Percentiles rank a stretch among this genome's conserved stretches.
phyloP scores from a whole-genome alignment of 2,113 vertebrate species.

The Picathartes gymnocephalus region DNA sequence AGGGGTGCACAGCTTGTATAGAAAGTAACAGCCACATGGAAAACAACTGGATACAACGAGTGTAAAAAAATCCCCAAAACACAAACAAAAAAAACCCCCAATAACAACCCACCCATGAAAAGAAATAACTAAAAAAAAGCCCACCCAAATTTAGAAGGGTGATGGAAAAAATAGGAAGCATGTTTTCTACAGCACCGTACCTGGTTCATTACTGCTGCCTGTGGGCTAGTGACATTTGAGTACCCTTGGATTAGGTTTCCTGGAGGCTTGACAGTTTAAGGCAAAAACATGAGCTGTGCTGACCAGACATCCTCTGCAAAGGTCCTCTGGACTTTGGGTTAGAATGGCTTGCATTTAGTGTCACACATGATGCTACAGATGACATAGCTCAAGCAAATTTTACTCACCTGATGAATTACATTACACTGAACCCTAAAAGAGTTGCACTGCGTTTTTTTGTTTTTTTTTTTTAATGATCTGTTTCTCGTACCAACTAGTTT shows the following conservation, averaged over 20 bases:
- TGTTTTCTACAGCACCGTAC: background rate
- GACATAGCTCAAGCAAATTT: background rate
- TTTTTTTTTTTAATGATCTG: background rate
- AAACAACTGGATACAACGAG: background rate
- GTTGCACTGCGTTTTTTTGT: background rate
- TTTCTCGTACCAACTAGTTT: background rate
- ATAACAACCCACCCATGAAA: background rate
- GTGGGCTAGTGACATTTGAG: background rate
- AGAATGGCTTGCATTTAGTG: background rate
- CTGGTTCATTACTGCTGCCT: background rate
- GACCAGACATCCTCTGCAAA: background rate
- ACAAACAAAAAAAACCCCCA: background rate
- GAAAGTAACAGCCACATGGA: background rate
- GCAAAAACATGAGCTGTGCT: background rate
- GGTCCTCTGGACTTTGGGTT: background rate
- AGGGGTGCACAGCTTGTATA: background rate
- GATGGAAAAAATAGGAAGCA: background rate
- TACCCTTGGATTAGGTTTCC: slow-evolving; percentile 10
- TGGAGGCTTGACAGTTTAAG: background rate
- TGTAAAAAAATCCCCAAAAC: background rate
- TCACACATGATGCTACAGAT: background rate
- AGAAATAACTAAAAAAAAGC: background rate
- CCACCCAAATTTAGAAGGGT: background rate
- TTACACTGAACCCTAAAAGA: background rate
- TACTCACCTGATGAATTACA: background rate